These are phyloP conservation scores for Cantharis rufa DNA, from an alignment of 2,888 invertebrate genomes.

Conservation along the genomic window DNA sequence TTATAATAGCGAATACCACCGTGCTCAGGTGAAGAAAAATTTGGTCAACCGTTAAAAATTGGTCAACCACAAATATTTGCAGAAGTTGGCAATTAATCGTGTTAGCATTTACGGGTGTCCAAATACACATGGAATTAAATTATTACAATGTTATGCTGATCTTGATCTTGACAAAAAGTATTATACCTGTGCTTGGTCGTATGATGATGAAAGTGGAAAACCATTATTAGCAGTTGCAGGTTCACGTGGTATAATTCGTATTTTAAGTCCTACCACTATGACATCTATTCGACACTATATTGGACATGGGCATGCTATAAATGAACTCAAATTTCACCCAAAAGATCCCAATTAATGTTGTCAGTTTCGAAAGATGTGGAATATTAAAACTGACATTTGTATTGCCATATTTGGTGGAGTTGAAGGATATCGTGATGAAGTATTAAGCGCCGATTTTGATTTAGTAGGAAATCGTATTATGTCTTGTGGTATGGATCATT, in stretches of 20 bases:
- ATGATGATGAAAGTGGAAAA: conserved; percentile 76
- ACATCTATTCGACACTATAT: conserved; percentile 85
- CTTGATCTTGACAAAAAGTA: conserved; percentile 94
- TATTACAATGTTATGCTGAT: conserved; percentile 90
- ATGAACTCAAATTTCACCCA: conserved; percentile 92
- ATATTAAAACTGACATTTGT: conserved; percentile 90
- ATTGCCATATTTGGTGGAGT: conserved; percentile 97
- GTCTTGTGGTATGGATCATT: conserved; percentile 99
- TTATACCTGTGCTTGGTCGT: conserved; percentile 96
- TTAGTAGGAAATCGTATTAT: conserved; percentile 82
- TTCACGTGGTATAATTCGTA: conserved; percentile 85
- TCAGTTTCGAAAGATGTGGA: conserved; percentile 96
- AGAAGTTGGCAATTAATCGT: conserved; percentile 90
- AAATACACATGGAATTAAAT: conserved; percentile 77
- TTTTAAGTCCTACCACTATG: conserved; percentile 82
- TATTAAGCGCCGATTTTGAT: conserved; percentile 85
- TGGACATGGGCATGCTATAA: conserved; percentile 90
- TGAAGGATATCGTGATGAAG: conserved; percentile 94
- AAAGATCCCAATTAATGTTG: conserved; percentile 80
- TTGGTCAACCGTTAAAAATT: conserved; percentile 84
- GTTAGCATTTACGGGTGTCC: conserved; percentile 93
- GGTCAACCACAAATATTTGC: conserved; percentile 88
- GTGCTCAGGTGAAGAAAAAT: no score
- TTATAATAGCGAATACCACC: no score
- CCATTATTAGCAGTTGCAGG: conserved; percentile 92